Percentiles rank a stretch among this genome's conserved stretches.
Conservation (phyloP, 2,888 invertebrate species). For the Coelopa pilipes region DNA sequence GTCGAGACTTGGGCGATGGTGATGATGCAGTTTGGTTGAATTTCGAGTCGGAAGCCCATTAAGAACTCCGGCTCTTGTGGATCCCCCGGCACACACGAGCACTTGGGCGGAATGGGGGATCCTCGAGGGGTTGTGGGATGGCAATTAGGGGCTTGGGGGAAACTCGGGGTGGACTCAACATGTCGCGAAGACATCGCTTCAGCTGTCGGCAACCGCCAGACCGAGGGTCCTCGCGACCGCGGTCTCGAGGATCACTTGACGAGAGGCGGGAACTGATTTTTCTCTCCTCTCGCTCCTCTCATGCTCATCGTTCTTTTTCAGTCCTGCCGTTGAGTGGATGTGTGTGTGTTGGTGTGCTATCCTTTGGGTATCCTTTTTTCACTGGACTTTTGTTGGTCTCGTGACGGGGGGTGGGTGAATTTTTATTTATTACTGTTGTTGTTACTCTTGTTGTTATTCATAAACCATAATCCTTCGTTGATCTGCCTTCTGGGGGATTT, state of each 20-base stretch:
- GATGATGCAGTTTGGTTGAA: slow-evolving; percentile 1
- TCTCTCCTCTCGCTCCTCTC: background rate
- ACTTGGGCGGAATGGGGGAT: no score
- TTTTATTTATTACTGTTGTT: background rate
- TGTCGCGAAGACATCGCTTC: slow-evolving; percentile 18
- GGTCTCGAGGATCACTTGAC: no score
- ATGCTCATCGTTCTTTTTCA: background rate
- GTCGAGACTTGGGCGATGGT: no score
- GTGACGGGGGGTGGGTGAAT: background rate
- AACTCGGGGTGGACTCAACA: slow-evolving; percentile 28
- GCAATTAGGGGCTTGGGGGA: slow-evolving; percentile 26
- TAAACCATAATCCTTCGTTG: slow-evolving; percentile 25
- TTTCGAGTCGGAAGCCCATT: slow-evolving; percentile 30
- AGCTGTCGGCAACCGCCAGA: slow-evolving; percentile 15
- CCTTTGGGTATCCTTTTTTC: slow-evolving; percentile 29
- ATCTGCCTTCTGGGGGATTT: background rate
- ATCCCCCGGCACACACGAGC: background rate
- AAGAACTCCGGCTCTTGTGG: slow-evolving; percentile 22
- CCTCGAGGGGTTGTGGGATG: slow-evolving; percentile 5
- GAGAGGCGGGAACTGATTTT: background rate
- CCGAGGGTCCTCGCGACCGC: background rate
- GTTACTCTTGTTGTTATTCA: no score
- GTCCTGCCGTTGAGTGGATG: background rate
- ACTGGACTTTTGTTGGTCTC: background rate
- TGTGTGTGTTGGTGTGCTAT: no score